Evolutionary conservation across 2,113 vertebrate species (phyloP).

Genomic region (Leiothrix lutea): DNA sequence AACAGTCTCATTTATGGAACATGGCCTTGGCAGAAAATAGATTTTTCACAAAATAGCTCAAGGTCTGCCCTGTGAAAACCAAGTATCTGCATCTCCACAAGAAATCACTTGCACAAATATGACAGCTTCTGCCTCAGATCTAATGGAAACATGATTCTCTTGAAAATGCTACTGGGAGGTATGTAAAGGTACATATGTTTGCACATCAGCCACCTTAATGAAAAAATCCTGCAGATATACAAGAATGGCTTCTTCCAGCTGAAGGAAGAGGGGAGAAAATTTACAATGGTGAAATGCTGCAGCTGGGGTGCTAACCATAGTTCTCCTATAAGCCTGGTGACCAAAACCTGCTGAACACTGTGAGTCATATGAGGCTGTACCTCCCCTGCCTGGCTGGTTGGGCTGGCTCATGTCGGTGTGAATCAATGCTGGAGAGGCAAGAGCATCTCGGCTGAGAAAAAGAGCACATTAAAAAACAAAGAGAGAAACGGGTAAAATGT

Average conservation of each 20-base stretch:
- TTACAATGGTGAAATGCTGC: neutral
- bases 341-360: neutral
- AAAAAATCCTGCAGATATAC: neutral
- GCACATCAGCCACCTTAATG: neutral
- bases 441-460: neutral
- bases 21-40: neutral
- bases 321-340: neutral
- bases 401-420: neutral
- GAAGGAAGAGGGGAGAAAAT: neutral
- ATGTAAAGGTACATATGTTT: neutral
- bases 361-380: neutral
- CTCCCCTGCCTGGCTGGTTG: neutral
- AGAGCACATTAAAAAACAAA: slow-evolving; percentile 23
- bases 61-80: neutral
- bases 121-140: neutral
- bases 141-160: neutral
- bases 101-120: neutral
- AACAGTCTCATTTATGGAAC: neutral
- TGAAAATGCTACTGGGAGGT: neutral
- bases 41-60: neutral
- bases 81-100: neutral
- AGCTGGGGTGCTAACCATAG: neutral
- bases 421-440: neutral
- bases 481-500: slow-evolving; percentile 12
- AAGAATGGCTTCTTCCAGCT: neutral